Conservation (phyloP, 2,888 invertebrate species). For the Cotesia congregata region DNA sequence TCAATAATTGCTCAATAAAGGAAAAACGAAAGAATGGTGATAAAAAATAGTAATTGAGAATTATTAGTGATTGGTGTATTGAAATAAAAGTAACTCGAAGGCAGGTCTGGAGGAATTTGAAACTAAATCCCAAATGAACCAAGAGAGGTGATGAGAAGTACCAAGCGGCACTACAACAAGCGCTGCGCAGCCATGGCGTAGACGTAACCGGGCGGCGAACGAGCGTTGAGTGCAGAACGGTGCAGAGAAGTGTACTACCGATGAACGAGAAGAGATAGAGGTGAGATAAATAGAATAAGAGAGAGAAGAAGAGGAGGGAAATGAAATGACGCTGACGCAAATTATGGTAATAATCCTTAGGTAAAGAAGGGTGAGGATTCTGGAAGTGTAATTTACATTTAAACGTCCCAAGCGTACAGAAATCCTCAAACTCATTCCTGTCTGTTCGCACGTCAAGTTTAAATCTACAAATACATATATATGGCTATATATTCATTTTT, state of each 20-base stretch:
- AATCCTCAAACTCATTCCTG: conserved; percentile 21
- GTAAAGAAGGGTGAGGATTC: conserved; percentile 9
- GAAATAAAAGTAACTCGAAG: conserved; percentile 8
- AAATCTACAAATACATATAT: conserved; percentile 11
- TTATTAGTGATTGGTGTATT: conserved; percentile 1
- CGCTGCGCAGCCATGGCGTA: background rate
- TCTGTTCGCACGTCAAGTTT: conserved; percentile 16
- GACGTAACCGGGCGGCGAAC: background rate
- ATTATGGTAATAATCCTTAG: conserved; percentile 36
- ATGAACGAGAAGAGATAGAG: background rate
- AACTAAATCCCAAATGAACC: conserved; percentile 7
- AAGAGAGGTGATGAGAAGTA: background rate
- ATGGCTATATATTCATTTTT: background rate
- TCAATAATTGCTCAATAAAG: no score
- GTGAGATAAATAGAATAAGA: conserved; percentile 14
- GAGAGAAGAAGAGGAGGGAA: conserved; percentile 6
- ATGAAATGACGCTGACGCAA: conserved; percentile 32
- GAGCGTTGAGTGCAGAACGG: background rate
- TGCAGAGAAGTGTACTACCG: background rate
- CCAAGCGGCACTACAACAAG: background rate
- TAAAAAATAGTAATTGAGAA: no score
- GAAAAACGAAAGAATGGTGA: no score
- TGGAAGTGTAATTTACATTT: conserved; percentile 35
- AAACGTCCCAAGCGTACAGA: conserved; percentile 27
- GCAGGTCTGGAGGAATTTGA: background rate